Conservation (phyloP, 1,140 invertebrate species). For the Pachyrhynchus sulphureomaculatus region DNA sequence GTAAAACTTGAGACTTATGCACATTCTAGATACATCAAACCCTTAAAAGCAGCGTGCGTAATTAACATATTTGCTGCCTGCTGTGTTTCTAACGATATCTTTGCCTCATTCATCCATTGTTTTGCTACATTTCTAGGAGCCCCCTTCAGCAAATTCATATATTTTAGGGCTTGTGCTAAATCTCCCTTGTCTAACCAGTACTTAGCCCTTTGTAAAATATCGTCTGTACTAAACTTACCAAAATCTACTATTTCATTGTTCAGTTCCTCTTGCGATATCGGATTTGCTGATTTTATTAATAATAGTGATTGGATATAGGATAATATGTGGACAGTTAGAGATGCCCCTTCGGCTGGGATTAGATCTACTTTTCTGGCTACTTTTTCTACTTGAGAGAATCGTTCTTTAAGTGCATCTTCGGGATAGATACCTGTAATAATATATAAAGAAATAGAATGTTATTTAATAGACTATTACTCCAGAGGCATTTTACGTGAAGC, state of each 20-base stretch:
- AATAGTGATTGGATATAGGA: constrained; percentile 83
- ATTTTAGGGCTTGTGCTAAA: constrained; percentile 79
- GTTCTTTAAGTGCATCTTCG: constrained; percentile 78
- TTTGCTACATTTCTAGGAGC: constrained; percentile 75
- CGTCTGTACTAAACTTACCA: constrained; percentile 76
- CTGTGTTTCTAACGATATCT: constrained; percentile 80
- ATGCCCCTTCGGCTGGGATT: constrained; percentile 75
- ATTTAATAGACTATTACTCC: no score
- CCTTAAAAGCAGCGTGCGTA: constrained; percentile 77
- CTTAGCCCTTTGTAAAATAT: constrained; percentile 83
- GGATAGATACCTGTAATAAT: constrained; percentile 70
- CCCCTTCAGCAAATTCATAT: constrained; percentile 87
- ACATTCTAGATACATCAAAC: constrained; percentile 67
- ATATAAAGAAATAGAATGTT: no score
- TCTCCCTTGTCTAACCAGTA: constrained; percentile 85
- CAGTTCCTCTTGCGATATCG: constrained; percentile 68
- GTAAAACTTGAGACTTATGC: no score
- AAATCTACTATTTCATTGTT: constrained; percentile 68
- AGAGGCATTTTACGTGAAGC: no score
- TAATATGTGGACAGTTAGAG: constrained; percentile 77
- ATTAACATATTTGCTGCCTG: constrained; percentile 85
- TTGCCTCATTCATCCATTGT: constrained; percentile 85
- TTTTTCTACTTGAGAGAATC: constrained; percentile 77
- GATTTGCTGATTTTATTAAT: constrained; percentile 63
- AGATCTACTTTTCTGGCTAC: constrained; percentile 75